These are phyloP conservation scores for Acronicta aceris DNA, from an alignment of 2,888 invertebrate species.

Conservation along the genomic window DNA sequence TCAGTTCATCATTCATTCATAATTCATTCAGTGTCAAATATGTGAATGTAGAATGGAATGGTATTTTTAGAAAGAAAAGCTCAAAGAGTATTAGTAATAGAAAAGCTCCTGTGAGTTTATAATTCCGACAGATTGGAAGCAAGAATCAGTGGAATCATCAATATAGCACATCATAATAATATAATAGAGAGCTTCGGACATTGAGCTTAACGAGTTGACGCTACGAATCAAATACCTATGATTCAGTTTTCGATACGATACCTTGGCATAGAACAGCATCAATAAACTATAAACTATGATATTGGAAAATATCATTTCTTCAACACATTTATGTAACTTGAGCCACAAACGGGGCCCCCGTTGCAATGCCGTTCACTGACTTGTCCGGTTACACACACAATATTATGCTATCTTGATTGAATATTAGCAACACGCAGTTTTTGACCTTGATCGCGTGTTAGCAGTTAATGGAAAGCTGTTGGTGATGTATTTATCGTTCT, in stretches of 20 bases:
- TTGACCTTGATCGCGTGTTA: slow-evolving; percentile 8
- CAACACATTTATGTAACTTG: slow-evolving; percentile 28
- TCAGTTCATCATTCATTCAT: too few relatives aligned
- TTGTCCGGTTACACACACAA: not conserved
- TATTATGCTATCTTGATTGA: slow-evolving; percentile 38
- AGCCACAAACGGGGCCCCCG: not conserved
- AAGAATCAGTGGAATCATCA: too few relatives aligned
- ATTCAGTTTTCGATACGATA: slow-evolving; percentile 2
- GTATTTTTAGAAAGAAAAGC: too few relatives aligned
- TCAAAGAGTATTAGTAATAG: too few relatives aligned
- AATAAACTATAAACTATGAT: slow-evolving; percentile 22
- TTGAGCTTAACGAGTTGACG: too few relatives aligned
- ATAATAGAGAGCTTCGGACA: too few relatives aligned
- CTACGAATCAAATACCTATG: too few relatives aligned
- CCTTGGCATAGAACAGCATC: slow-evolving; percentile 26
- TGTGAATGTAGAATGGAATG: too few relatives aligned
- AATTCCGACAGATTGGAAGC: too few relatives aligned
- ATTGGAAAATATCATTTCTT: slow-evolving; percentile 28
- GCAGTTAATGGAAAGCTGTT: slow-evolving; percentile 11
- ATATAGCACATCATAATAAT: too few relatives aligned
- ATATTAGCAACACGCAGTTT: slow-evolving; percentile 26
- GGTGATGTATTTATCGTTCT: not conserved
- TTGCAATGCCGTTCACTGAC: slow-evolving; percentile 4
- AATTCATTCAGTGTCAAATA: too few relatives aligned
- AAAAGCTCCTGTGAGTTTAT: too few relatives aligned